phyloP scores from a whole-genome alignment of 2,888 invertebrate genomes.

The Pinctada fucata region DNA sequence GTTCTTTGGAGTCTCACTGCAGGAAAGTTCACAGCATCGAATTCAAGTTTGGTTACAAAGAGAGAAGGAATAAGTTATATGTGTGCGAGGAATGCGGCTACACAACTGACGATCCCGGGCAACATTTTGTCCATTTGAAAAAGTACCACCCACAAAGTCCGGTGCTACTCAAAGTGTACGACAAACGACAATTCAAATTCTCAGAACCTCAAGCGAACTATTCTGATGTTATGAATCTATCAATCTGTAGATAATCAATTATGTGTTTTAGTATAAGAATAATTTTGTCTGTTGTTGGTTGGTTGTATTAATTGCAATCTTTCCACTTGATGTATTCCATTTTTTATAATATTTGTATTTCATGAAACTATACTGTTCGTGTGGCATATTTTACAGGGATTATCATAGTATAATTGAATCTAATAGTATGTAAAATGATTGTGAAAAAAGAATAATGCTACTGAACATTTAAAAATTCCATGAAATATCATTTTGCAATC shows the following conservation, averaged over 20 bases:
- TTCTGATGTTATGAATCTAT: background rate
- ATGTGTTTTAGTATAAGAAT: too few species aligned
- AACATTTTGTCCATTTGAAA: constrained; percentile 95
- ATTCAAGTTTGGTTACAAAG: constrained; percentile 98
- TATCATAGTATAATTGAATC: too few species aligned
- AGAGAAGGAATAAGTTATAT: constrained; percentile 97
- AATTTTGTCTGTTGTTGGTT: too few species aligned
- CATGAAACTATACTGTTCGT: too few species aligned
- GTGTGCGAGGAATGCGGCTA: constrained; percentile 99
- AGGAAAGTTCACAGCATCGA: constrained; percentile 98
- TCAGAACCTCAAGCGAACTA: background rate
- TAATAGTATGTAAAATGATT: too few species aligned
- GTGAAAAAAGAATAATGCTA: too few species aligned
- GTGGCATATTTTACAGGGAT: too few species aligned
- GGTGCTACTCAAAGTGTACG: constrained; percentile 95
- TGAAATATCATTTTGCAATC: too few species aligned
- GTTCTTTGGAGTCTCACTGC: constrained; percentile 98
- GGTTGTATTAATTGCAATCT: too few species aligned
- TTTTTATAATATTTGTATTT: too few species aligned
- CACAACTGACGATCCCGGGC: constrained; percentile 96
- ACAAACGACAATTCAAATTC: constrained; percentile 91
- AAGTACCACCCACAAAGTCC: constrained; percentile 83
- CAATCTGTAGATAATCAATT: background rate
- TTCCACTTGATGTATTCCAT: too few species aligned
- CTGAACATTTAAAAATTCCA: too few species aligned